A percentile compares a stretch with the other conserved stretches of the same genome.
These are phyloP conservation scores for Microcebus tavaratra DNA, from an alignment of 2,113 vertebrate species.

Conservation along the genomic window DNA sequence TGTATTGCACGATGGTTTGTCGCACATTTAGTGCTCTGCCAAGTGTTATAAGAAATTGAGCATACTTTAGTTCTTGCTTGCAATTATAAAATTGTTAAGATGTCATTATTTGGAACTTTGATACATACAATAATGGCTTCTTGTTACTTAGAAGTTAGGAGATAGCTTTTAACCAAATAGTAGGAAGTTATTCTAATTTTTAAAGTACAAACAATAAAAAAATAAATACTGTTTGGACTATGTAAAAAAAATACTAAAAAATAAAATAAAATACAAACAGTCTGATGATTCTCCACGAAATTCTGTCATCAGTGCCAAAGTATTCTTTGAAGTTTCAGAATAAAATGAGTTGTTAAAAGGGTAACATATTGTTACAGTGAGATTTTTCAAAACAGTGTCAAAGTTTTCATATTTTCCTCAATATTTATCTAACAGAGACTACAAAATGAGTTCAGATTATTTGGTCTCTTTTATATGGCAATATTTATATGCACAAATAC, in stretches of 20 bases:
- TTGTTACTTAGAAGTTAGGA: background rate
- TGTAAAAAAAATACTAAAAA: too few species aligned
- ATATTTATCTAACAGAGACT: background rate
- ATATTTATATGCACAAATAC: background rate
- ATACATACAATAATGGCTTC: background rate
- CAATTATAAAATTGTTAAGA: background rate
- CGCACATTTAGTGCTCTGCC: background rate
- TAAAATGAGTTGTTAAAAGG: constrained; percentile 26
- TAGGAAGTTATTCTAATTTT: background rate
- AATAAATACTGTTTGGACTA: too few species aligned
- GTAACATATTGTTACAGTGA: background rate
- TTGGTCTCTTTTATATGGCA: background rate
- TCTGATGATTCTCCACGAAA: background rate
- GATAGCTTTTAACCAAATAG: background rate
- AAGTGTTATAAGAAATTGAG: background rate
- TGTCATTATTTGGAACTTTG: background rate
- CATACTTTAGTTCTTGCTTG: background rate
- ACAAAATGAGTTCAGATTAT: background rate
- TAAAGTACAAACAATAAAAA: background rate
- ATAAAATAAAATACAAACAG: background rate
- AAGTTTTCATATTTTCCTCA: background rate
- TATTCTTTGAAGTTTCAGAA: constrained; percentile 22
- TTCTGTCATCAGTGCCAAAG: background rate
- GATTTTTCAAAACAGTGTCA: background rate
- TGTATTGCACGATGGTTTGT: background rate